phyloP scores from a whole-genome alignment of 1,140 invertebrate genomes.

The Heliconius hermathena region DNA sequence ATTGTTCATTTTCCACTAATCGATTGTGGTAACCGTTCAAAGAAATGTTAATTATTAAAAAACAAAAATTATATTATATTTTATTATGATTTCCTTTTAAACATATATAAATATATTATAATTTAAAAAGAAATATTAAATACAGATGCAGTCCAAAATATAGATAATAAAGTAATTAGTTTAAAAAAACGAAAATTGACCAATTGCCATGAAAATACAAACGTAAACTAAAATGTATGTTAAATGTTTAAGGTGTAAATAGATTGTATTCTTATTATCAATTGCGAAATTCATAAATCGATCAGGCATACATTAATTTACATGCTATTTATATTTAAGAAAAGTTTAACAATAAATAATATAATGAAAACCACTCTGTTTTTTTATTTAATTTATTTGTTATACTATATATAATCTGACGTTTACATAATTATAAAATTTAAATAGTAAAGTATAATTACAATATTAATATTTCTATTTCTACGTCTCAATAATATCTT shows the following conservation, averaged over 20 bases:
- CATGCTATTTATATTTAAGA: constrained; percentile 17
- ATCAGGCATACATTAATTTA: constrained; percentile 2
- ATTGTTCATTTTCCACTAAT: background rate
- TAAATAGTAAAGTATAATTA: background rate
- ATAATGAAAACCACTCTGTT: constrained; percentile 45
- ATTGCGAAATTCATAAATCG: too few species aligned
- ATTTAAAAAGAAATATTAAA: background rate
- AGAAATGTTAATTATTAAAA: background rate
- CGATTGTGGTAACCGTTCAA: background rate
- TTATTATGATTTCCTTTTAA: background rate
- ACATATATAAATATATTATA: background rate
- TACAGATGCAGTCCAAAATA: constrained; percentile 2
- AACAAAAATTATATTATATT: background rate
- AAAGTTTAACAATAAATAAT: constrained; percentile 60
- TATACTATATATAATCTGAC: too few species aligned
- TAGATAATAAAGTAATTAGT: background rate
- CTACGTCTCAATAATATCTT: constrained; percentile 55
- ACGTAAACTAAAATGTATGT: constrained; percentile 26
- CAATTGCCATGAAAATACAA: constrained; percentile 31
- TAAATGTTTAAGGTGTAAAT: constrained; percentile 32
- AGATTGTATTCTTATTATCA: constrained; percentile 26
- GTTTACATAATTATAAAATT: background rate
- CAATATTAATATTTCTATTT: too few species aligned
- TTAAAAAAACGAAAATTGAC: constrained; percentile 16
- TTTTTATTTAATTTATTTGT: constrained; percentile 34